Percentiles rank a stretch among this genome's conserved stretches.
These are phyloP conservation scores for Chaetophractus vellerosus DNA, from an alignment of 2,797 vertebrate genomes.

Conservation along the genomic window DNA sequence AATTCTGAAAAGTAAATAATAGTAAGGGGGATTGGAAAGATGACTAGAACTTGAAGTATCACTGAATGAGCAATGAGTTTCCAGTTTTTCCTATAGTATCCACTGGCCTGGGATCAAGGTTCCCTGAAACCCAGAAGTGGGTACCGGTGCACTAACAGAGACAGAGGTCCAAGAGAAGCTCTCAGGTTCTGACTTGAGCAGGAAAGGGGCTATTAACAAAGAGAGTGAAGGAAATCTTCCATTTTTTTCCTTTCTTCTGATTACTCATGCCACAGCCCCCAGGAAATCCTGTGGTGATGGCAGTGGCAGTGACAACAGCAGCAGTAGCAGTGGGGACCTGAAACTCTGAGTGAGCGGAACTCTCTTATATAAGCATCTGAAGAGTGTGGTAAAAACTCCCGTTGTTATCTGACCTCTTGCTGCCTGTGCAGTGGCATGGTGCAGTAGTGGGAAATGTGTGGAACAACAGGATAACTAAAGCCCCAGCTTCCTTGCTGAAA, in stretches of 20 bases:
- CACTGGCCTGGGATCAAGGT: neutral
- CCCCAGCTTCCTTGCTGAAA: neutral
- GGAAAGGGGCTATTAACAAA: neutral
- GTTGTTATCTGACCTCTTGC: neutral
- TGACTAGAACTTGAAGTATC: neutral
- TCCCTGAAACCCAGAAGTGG: neutral
- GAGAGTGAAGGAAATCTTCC: neutral
- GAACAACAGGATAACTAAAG: neutral
- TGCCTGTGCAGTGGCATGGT: neutral
- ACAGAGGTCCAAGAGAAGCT: neutral
- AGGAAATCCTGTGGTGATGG: neutral
- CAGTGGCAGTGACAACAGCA: neutral
- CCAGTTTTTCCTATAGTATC: neutral
- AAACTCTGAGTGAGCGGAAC: neutral
- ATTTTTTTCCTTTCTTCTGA: neutral
- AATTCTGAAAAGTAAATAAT: neutral
- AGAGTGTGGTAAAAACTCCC: neutral
- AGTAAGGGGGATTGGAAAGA: neutral
- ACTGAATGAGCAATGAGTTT: neutral
- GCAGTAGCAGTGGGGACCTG: neutral
- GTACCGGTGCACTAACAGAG: too few relatives aligned
- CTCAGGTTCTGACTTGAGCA: neutral
- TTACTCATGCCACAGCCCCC: neutral
- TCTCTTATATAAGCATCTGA: neutral
- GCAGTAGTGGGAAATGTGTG: neutral